Percentiles rank a stretch among this genome's conserved stretches.
Conservation (phyloP, 2,113 vertebrate genomes). For the Conger conger region DNA sequence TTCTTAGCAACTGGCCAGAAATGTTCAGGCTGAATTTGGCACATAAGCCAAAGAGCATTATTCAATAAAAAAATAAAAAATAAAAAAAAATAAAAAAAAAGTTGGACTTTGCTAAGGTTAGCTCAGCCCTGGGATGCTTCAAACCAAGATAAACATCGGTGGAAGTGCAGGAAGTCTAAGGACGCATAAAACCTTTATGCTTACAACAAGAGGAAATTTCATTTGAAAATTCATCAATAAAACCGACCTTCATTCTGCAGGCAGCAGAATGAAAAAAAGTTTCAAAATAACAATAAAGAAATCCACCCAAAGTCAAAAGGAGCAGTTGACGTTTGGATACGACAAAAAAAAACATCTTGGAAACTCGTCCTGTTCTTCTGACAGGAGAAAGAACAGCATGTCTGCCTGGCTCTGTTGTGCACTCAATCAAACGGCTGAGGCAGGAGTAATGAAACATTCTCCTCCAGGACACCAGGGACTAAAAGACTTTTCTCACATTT, state of each 20-base stretch:
- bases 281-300: not conserved
- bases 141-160: not conserved
- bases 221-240: not conserved
- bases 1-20: slow-evolving; percentile 1
- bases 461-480: not conserved
- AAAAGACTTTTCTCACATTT: slow-evolving; percentile 1
- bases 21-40: not conserved
- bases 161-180: not conserved
- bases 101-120: not conserved
- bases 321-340: not conserved
- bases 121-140: too few species aligned
- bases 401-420: not conserved
- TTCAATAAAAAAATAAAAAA: slow-evolving; percentile 15
- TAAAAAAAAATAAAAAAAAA: too few species aligned
- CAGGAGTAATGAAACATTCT: not conserved
- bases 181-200: not conserved
- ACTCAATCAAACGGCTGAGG: not conserved
- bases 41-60: not conserved
- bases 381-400: not conserved
- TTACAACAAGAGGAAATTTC: not conserved
- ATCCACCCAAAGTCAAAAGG: not conserved
- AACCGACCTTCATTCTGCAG: not conserved
- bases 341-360: not conserved
- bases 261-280: not conserved
- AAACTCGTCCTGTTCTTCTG: not conserved